Evolutionary conservation across 2,797 vertebrate species (phyloP).

Genomic region (Glossophaga mutica): DNA sequence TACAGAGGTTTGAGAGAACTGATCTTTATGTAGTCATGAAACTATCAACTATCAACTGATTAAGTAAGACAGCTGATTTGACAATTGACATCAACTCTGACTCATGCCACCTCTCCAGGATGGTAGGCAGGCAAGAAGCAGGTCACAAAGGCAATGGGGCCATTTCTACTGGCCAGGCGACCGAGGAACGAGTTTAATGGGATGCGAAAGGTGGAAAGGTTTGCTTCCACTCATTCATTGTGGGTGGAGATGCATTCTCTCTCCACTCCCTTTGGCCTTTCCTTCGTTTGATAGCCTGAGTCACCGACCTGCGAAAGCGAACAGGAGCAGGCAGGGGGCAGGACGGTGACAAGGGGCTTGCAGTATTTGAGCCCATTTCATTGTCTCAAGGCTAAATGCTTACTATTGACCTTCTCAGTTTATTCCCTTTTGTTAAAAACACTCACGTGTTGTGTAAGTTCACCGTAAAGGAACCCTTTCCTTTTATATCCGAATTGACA

Average conservation of each 20-base stretch:
- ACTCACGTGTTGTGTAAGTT: not conserved
- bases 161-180: not conserved
- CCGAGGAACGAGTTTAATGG: not conserved
- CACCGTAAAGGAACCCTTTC: not conserved
- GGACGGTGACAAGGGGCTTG: not conserved
- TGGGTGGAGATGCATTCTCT: not conserved
- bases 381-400: not conserved
- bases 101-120: not conserved
- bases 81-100: not conserved
- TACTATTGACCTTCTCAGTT: not conserved
- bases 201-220: not conserved
- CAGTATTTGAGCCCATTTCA: not conserved
- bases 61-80: not conserved
- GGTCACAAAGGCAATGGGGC: not conserved
- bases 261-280: not conserved
- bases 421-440: not conserved
- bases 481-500: not conserved
- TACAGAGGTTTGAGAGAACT: not conserved
- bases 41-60: not conserved
- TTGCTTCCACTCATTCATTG: not conserved
- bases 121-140: not conserved
- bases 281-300: not conserved
- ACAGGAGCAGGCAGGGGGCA: not conserved
- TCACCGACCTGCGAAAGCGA: not conserved
- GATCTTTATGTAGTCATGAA: not conserved